Evolutionary conservation across 2,113 vertebrate genomes (phyloP).

Genomic region (Hyaena hyaena): DNA sequence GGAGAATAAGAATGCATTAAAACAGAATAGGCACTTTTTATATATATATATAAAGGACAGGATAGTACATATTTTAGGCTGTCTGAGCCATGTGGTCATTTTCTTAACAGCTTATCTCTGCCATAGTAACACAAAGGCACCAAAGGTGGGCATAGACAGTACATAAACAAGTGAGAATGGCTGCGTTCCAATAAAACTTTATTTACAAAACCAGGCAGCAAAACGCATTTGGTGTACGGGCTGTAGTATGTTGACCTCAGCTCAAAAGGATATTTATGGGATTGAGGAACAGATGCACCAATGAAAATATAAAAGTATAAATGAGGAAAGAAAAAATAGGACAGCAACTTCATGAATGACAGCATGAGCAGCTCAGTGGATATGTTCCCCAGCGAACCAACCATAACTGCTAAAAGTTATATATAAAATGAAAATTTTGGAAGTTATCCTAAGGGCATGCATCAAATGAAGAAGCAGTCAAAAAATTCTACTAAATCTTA

Average conservation of each 20-base stretch:
- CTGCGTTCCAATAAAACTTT: neutral
- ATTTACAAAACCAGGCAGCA: neutral
- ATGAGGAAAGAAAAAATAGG: neutral
- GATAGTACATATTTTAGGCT: neutral
- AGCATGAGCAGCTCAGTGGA: neutral
- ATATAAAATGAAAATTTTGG: neutral
- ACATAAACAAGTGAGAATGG: neutral
- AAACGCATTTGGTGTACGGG: neutral
- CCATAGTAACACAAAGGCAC: neutral
- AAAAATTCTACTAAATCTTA: neutral
- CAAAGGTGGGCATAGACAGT: neutral
- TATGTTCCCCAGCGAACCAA: neutral
- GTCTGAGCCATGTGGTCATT: neutral
- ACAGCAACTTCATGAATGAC: neutral
- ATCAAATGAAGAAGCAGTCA: neutral
- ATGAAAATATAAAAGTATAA: neutral
- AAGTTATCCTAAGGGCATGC: neutral
- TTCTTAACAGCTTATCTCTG: neutral
- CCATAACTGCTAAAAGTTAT: neutral
- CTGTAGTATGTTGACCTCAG: neutral
- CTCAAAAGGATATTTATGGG: neutral
- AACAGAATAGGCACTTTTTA: neutral
- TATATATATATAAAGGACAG: neutral
- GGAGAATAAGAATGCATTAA: neutral
- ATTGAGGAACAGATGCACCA: neutral